Evolutionary conservation across 2,113 vertebrate species (phyloP), one percentile per base, ranked within the genome.

Genomic region (Phocoena phocoena): DNA sequence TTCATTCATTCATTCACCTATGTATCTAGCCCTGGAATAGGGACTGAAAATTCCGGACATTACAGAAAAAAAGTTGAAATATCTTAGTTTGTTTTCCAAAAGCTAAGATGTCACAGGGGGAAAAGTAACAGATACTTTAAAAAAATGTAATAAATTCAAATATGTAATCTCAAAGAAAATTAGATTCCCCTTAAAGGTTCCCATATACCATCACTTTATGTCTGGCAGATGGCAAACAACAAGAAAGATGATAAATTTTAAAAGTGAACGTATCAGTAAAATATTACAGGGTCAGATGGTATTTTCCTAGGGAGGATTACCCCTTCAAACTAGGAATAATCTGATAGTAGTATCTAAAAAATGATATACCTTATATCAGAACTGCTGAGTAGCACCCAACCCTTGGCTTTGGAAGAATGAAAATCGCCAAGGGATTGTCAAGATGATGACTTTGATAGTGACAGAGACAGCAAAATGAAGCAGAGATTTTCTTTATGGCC

Each of bases 61-160:
- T 50, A 68, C 7, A 87, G 41, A 86, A 84, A 67, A 36, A 93
- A 86, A 47, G 50, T 58, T 8, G 68, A 93, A 93, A 95, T 17
- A 84, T 60, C 0, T 41, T n/a, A 68, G 8, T 41, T 60, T 63
- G 20, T 88, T 87, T 97, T 71, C 73, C 15, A 73, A 79, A 12
- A 96, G 15, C 63, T 83, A 83, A 79, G n/a, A 44, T 83, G 21
- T 38, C 58, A 73, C 0, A 3, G 5, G 14, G 25, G 20, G 13
- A 50, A 31, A 41, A 28, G 33, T 23, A 80, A 74, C 14, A 92
- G 44, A 82, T 31, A 74, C 21, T 70, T 84, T 36, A 1, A 77
- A 93, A 93, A 94, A 91, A 74, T 60, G 14, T 76, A 96, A 87
- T 83, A 92, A 93, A 58, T 95, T 92, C n/a, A 97, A 95, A 77